Evolutionary conservation across 2,797 vertebrate genomes (phyloP).

Genomic region (Dendrocincla fuliginosa): DNA sequence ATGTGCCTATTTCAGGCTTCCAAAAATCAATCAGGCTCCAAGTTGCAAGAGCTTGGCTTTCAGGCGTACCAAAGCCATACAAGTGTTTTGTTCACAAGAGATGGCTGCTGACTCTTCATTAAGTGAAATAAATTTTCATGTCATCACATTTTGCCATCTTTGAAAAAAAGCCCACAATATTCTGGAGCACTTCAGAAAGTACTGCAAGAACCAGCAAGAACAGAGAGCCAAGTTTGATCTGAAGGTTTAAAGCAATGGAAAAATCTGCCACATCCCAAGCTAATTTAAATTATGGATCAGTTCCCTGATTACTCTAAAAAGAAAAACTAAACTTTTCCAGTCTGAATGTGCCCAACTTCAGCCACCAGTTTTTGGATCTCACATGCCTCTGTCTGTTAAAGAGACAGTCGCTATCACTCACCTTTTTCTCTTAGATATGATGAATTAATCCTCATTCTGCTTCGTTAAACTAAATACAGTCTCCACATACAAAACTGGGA

Average conservation of each 20-base stretch:
- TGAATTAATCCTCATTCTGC: background rate
- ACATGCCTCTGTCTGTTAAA: background rate
- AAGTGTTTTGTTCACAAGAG: background rate
- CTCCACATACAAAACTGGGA: background rate
- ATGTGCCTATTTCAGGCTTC: background rate
- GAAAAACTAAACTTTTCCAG: slow-evolving; percentile 51
- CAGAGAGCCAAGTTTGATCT: slow-evolving; percentile 44
- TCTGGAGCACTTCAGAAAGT: background rate
- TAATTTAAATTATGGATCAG: slow-evolving; percentile 61
- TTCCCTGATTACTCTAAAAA: slow-evolving; percentile 54
- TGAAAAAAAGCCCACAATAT: background rate
- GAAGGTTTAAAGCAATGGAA: slow-evolving; percentile 54
- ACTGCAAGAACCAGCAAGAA: background rate
- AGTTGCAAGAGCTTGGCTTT: background rate
- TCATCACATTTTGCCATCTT: slow-evolving; percentile 47
- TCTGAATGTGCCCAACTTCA: slow-evolving; percentile 12
- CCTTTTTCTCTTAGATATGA: background rate
- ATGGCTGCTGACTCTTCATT: slow-evolving; percentile 27
- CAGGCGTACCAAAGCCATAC: background rate
- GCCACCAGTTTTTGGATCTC: background rate
- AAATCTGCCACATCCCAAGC: slow-evolving; percentile 46
- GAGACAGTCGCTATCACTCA: background rate
- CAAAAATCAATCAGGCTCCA: background rate
- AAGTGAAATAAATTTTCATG: slow-evolving; percentile 51
- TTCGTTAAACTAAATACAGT: background rate